Conservation (phyloP, 1,140 invertebrate species). For the Ganaspis sp. region DNA sequence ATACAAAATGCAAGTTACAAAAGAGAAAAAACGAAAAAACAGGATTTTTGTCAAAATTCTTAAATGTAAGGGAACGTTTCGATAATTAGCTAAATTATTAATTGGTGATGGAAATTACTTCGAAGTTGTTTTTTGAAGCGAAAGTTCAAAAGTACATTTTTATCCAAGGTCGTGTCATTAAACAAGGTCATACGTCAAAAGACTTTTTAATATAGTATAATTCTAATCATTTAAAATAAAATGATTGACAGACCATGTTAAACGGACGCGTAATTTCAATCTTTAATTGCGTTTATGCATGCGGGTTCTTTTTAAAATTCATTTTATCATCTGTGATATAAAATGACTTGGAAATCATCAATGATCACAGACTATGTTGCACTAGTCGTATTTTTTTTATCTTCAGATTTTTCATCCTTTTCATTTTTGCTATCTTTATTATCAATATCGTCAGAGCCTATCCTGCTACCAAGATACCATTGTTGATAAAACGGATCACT, state of each 20-base stretch:
- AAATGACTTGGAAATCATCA: too few species aligned
- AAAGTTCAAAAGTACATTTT: not conserved
- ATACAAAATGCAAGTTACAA: not conserved
- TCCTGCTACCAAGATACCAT: not conserved
- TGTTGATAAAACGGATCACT: not conserved
- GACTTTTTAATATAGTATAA: too few species aligned
- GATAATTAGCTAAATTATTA: too few species aligned
- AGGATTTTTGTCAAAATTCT: too few species aligned
- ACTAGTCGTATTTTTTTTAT: not conserved
- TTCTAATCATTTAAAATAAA: too few species aligned
- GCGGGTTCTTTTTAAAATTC: conserved; percentile 1
- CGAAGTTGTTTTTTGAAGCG: not conserved
- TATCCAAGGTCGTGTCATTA: not conserved
- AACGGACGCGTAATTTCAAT: too few species aligned
- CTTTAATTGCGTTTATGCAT: too few species aligned
- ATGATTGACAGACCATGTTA: too few species aligned
- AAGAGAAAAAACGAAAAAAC: not conserved
- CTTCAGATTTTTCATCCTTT: not conserved
- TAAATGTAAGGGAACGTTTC: too few species aligned
- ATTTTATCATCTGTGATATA: conserved; percentile 34
- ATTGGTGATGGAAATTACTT: too few species aligned
- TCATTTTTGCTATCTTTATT: not conserved
- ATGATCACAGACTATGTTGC: too few species aligned
- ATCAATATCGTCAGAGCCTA: not conserved
- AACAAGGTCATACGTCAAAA: too few species aligned